Percentiles rank a stretch among this genome's conserved stretches.
Evolutionary conservation across 2,888 invertebrate species (phyloP).

Genomic region (Alloplasta piceator): DNA sequence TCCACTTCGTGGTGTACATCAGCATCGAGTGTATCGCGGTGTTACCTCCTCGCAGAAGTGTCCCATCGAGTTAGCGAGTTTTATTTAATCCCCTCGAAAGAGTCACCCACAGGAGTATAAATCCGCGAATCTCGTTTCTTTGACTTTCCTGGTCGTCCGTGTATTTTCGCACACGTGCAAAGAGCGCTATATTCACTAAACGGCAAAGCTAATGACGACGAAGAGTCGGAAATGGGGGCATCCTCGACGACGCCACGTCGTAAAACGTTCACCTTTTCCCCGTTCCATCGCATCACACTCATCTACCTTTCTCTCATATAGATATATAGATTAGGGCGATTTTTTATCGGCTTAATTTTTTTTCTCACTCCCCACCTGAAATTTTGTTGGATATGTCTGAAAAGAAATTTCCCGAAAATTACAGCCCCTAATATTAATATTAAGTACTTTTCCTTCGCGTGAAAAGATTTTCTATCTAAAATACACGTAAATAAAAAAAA

Average conservation of each 20-base stretch:
- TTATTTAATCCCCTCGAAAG: conserved; percentile 18
- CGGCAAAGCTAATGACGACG: conserved; percentile 57
- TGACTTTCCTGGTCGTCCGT: conserved; percentile 7
- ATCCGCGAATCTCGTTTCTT: not conserved
- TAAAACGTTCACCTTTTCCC: conserved; percentile 50
- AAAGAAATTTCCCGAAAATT: too few relatives aligned
- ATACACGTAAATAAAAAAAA: too few relatives aligned
- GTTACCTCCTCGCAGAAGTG: conserved; percentile 12
- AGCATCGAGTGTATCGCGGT: conserved; percentile 13
- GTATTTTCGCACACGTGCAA: not conserved
- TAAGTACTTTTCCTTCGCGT: too few relatives aligned
- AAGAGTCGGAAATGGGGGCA: conserved; percentile 22
- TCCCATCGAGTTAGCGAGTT: conserved; percentile 53
- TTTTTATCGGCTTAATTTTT: too few relatives aligned
- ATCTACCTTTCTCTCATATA: too few relatives aligned
- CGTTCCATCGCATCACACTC: not conserved
- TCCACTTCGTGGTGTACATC: conserved; percentile 4
- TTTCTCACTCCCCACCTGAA: too few relatives aligned
- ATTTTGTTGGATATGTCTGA: too few relatives aligned
- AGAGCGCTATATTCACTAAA: conserved; percentile 13
- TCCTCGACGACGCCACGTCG: conserved; percentile 37
- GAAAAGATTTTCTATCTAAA: too few relatives aligned
- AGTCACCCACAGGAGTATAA: not conserved
- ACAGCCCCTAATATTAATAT: too few relatives aligned
- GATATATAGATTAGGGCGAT: too few relatives aligned